Percentiles rank a stretch among this genome's conserved stretches.
Evolutionary conservation across 2,888 invertebrate species (phyloP).

Genomic region (Acrocyrtus sp.): DNA sequence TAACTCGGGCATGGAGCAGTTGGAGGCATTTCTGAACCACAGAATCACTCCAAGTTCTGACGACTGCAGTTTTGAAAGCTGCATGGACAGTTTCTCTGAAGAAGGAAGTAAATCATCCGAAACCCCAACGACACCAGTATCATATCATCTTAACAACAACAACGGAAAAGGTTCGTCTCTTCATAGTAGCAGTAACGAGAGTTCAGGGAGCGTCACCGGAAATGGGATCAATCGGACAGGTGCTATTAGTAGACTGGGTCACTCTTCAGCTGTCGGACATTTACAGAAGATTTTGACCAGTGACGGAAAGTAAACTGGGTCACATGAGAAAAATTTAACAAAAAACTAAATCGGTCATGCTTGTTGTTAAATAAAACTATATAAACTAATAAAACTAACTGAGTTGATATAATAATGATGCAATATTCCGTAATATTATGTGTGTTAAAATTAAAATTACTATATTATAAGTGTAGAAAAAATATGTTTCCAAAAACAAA

Average conservation of each 20-base stretch:
- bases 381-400: too few relatives aligned
- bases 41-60: conserved; percentile 31
- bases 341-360: too few relatives aligned
- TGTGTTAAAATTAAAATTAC: too few relatives aligned
- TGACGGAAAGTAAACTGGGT: too few relatives aligned
- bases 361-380: conserved; percentile 25
- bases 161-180: background rate
- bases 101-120: background rate
- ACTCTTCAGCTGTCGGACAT: conserved; percentile 61
- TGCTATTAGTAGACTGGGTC: conserved; percentile 59
- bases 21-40: conserved; percentile 40
- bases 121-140: background rate
- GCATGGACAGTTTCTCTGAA: conserved; percentile 23
- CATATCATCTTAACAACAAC: conserved; percentile 3
- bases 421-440: too few relatives aligned
- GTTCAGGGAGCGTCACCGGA: background rate
- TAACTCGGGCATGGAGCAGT: conserved; percentile 58
- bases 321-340: too few relatives aligned
- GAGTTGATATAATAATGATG: too few relatives aligned
- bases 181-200: too few relatives aligned
- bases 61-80: conserved; percentile 38
- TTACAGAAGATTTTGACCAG: conserved; percentile 49
- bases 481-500: too few relatives aligned
- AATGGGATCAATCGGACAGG: conserved; percentile 29
- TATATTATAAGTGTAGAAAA: too few relatives aligned